Percentiles rank a stretch among this genome's conserved stretches.
Evolutionary conservation across 2,888 invertebrate genomes (phyloP).

Genomic region (Phlogophora meticulosa): DNA sequence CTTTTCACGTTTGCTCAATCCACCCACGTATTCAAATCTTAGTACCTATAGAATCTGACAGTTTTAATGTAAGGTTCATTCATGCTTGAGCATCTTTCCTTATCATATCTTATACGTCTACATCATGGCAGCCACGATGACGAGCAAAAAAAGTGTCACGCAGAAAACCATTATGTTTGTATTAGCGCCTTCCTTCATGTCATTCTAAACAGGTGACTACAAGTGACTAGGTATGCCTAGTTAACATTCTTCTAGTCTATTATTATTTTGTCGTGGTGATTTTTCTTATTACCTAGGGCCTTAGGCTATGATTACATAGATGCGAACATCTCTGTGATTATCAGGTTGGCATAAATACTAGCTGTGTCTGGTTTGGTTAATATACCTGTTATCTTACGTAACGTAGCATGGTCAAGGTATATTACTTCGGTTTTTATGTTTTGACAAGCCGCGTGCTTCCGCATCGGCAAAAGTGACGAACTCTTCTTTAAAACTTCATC

Average conservation of each 20-base stretch:
- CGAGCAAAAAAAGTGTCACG: conserved; percentile 18
- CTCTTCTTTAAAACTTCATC: too few species aligned
- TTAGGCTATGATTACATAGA: conserved; percentile 5
- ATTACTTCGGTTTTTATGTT: background rate
- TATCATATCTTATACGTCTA: background rate
- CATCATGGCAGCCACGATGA: conserved; percentile 16
- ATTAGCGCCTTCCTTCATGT: conserved; percentile 10
- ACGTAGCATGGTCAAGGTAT: background rate
- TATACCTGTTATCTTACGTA: background rate
- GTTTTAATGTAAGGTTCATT: too few species aligned
- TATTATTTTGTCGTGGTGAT: conserved; percentile 1
- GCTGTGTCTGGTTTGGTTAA: background rate
- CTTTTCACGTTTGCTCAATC: too few species aligned
- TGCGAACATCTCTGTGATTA: background rate
- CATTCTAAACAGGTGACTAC: conserved; percentile 3
- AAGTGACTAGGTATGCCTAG: background rate
- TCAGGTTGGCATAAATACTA: background rate
- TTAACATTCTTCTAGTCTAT: background rate
- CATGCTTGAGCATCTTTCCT: background rate
- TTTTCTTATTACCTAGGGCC: background rate
- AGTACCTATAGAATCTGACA: too few species aligned
- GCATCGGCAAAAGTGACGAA: too few species aligned
- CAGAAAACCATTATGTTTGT: conserved; percentile 28
- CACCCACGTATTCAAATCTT: too few species aligned
- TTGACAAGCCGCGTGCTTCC: too few species aligned